phyloP scores from a whole-genome alignment of 1,140 invertebrate species.

The Reticulitermes speratus region DNA sequence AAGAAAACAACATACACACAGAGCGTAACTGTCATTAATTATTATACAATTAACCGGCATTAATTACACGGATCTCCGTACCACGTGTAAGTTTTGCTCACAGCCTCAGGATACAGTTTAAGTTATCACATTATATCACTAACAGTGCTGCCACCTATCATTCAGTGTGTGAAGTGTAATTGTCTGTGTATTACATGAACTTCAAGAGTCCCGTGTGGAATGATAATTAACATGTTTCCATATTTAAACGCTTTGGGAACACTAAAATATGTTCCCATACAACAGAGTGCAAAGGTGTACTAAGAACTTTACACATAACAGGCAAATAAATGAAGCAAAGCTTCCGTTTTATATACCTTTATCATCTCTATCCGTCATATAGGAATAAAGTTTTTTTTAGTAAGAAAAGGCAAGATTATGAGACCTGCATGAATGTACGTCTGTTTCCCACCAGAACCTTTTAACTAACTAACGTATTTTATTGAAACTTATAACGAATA shows the following conservation, averaged over 20 bases:
- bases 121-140: background rate
- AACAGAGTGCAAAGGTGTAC: background rate
- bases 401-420: too few species aligned
- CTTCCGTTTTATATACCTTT: too few species aligned
- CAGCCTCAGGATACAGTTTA: background rate
- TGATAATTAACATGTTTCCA: background rate
- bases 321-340: too few species aligned
- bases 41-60: background rate
- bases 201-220: background rate
- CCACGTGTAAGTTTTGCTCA: background rate
- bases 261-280: background rate
- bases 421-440: too few species aligned
- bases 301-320: background rate
- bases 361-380: too few species aligned
- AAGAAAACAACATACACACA: background rate
- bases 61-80: background rate
- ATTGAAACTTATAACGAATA: too few species aligned
- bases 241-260: background rate
- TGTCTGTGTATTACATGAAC: background rate
- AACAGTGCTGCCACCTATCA: background rate
- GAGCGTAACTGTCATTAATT: background rate
- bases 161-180: background rate
- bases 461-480: too few species aligned
- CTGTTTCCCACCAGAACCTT: too few species aligned
- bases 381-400: too few species aligned